Evolutionary conservation across 2,113 vertebrate genomes (phyloP), one percentile per base, ranked within the genome.

Genomic region (Cinclus cinclus): DNA sequence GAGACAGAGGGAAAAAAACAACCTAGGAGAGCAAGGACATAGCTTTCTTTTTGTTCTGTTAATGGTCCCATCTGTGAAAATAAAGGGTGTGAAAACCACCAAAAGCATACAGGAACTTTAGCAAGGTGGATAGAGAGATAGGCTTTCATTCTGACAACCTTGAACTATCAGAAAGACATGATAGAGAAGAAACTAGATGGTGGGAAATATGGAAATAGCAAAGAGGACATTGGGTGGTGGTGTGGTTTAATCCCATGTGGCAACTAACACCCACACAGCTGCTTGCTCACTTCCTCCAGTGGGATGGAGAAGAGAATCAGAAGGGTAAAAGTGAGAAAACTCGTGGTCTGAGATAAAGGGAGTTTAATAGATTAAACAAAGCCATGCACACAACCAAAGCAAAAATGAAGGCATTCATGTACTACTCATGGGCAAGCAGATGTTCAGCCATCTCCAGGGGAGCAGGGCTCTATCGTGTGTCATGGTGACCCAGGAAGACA

Each of bases 1-100:
- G 3, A 17, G 33, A 42, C 3, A 25, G 3, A 47, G 13, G 0
- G 3, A 14, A 50, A 21, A 71, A 63, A 31, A 4, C 15, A 56
- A 56, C 46, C 30, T 30, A 50, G n/a, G 78, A 46, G 79, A 75
- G 19, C 44, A 80, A 90, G 39, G 50, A 74, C 47, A 46, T 33
- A 30, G 33, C 16, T 60, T 53, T 58, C 19, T 59, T 80, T 95
- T 71, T 73, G 37, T 49, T 53, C 47, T 71, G 78, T 49, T 96
- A 97, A 97, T 93, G 78, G 91, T 80, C 47, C 60, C 33, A 59
- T 91, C 71, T 87, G 84, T 93, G 91, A 95, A 92, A 94, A 87
- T 79, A 86, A 89, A 85, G 42, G 92, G 76, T 95, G 95, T 90
- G 85, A 97, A 97, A 97, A 96, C 68, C 81, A 53, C 55, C 73